These are phyloP conservation scores for Probaryconus sp. DNA, from an alignment of 1,140 invertebrate species.

Conservation along the genomic window DNA sequence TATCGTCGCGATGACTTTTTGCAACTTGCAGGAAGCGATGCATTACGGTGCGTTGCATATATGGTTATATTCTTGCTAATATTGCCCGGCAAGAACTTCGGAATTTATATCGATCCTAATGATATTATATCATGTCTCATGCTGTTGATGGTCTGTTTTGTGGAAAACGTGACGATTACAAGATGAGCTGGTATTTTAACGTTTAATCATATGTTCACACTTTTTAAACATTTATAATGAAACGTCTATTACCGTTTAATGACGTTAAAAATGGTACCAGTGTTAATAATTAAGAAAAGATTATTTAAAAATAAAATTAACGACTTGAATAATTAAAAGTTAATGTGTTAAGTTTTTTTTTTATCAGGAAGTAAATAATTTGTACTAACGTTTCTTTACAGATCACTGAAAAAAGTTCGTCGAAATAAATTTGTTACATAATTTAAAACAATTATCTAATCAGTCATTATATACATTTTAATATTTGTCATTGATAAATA, in stretches of 20 bases:
- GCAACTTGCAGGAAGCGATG: constrained; percentile 53
- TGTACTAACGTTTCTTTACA: too few relatives aligned
- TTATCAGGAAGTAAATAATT: too few relatives aligned
- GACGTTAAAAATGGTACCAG: too few relatives aligned
- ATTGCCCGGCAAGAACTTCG: constrained; percentile 49
- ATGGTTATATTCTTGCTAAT: constrained; percentile 58
- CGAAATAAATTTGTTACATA: constrained; percentile 45
- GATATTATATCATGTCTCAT: constrained; percentile 28
- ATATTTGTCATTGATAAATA: constrained; percentile 43
- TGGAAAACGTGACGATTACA: constrained; percentile 1
- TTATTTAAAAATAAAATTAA: too few relatives aligned
- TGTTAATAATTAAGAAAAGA: too few relatives aligned
- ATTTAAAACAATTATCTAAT: constrained; percentile 46
- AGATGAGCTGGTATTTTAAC: background rate
- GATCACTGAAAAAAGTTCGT: constrained; percentile 11
- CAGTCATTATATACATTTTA: constrained; percentile 42
- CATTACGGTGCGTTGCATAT: constrained; percentile 46
- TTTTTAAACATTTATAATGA: too few relatives aligned
- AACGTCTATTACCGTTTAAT: too few relatives aligned
- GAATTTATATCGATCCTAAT: constrained; percentile 56
- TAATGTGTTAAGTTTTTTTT: too few relatives aligned
- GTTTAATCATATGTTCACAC: background rate
- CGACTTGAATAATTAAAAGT: too few relatives aligned
- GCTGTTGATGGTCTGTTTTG: constrained; percentile 15
- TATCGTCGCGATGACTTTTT: constrained; percentile 47